These are phyloP conservation scores for Formica aserva DNA, from an alignment of 2,888 invertebrate genomes.

Conservation along the genomic window DNA sequence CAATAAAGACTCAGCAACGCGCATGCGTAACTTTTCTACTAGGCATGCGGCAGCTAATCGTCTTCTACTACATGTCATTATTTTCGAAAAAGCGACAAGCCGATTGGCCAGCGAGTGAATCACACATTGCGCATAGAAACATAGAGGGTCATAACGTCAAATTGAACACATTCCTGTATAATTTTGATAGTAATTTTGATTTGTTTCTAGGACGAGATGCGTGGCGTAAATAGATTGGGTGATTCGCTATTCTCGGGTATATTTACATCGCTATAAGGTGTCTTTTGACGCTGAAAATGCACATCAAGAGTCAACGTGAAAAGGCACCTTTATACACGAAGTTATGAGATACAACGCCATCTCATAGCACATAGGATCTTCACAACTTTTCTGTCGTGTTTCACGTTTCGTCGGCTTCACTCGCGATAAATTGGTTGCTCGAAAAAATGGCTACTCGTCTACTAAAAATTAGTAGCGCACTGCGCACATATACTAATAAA, in stretches of 20 bases:
- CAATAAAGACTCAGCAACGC: background rate
- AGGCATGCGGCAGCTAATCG: background rate
- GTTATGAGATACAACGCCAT: background rate
- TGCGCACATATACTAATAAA: slow-evolving; percentile 82
- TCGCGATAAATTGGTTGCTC: background rate
- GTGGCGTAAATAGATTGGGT: too few species aligned
- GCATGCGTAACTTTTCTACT: background rate
- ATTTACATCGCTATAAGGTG: too few species aligned
- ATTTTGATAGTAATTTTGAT: too few species aligned
- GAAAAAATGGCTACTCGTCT: slow-evolving; percentile 85
- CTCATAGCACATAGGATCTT: background rate
- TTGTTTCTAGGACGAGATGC: too few species aligned
- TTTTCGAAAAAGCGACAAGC: background rate
- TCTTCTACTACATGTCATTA: background rate
- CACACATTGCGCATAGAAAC: too few species aligned
- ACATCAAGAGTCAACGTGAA: too few species aligned
- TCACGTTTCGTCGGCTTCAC: background rate
- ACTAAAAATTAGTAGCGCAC: slow-evolving; percentile 82
- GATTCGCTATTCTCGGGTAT: too few species aligned
- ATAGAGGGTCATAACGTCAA: background rate
- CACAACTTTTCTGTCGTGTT: background rate
- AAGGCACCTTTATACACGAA: background rate
- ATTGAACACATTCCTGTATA: background rate
- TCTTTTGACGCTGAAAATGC: too few species aligned
- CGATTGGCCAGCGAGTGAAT: background rate